phyloP scores from a whole-genome alignment of 2,797 vertebrate genomes.

The Octomys mimax region DNA sequence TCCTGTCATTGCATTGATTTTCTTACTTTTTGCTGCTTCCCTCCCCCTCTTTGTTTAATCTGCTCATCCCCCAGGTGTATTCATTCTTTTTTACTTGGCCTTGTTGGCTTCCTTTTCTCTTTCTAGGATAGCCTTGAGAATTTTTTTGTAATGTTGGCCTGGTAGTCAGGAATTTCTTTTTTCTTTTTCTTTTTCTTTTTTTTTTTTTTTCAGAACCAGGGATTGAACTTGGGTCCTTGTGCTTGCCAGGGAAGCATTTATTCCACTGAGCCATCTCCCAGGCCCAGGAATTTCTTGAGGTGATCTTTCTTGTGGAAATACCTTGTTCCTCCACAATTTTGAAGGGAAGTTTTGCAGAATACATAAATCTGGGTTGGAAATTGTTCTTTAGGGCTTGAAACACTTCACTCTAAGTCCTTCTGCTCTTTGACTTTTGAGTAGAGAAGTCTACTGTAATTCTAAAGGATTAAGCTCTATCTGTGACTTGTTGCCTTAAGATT shows the following conservation, averaged over 20 bases:
- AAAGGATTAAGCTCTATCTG: neutral
- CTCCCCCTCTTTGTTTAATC: neutral
- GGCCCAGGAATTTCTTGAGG: neutral
- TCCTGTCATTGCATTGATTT: neutral
- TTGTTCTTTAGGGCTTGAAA: neutral
- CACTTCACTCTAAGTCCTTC: neutral
- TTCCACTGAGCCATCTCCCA: too few relatives aligned
- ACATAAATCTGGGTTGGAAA: neutral
- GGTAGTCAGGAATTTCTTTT: neutral
- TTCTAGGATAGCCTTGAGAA: neutral
- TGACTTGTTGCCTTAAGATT: neutral
- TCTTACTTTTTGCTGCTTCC: neutral
- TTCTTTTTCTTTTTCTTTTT: too few relatives aligned
- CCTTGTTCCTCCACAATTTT: neutral
- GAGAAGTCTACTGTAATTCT: neutral
- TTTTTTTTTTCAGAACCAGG: too few relatives aligned
- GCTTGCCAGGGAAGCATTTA: too few relatives aligned
- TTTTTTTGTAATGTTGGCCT: neutral
- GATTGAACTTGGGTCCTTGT: too few relatives aligned
- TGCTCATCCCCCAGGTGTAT: neutral
- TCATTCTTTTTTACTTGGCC: neutral
- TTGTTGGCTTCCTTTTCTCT: neutral
- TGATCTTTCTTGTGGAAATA: neutral
- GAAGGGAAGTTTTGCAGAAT: neutral
- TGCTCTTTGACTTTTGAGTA: neutral